These are phyloP conservation scores for Diadema setosum DNA, from an alignment of 35 echinoderm and acorn worm genomes.

Conservation along the genomic window DNA sequence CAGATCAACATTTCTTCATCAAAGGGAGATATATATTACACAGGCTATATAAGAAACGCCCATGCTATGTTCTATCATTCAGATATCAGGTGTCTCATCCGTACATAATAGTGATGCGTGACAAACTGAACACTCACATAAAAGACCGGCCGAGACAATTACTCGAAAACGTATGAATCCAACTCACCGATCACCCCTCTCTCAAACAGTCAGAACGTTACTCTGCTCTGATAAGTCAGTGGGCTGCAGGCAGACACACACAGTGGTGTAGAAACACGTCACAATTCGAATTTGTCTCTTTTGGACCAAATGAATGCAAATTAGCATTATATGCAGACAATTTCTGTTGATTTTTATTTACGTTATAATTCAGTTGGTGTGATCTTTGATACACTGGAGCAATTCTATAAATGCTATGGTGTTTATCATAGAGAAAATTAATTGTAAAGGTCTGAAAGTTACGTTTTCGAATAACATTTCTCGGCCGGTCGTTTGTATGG, in stretches of 20 bases:
- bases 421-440: too few relatives aligned
- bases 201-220: too few relatives aligned
- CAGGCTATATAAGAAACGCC: too few relatives aligned
- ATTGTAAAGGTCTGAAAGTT: too few relatives aligned
- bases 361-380: background rate
- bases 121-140: background rate
- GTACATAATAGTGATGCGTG: background rate
- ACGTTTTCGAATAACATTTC: too few relatives aligned
- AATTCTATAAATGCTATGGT: background rate
- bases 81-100: too few relatives aligned
- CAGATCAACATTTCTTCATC: too few relatives aligned
- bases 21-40: too few relatives aligned
- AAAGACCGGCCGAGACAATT: background rate
- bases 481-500: too few relatives aligned
- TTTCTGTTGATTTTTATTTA: background rate
- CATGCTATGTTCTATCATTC: too few relatives aligned
- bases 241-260: too few relatives aligned
- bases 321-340: background rate
- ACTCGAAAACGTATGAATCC: background rate
- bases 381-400: background rate
- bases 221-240: too few relatives aligned
- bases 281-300: background rate
- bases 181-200: background rate
- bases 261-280: background rate
- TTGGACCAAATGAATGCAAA: background rate